Conservation (phyloP, 2,888 invertebrate genomes). For the Rugalucina vietnamica region DNA sequence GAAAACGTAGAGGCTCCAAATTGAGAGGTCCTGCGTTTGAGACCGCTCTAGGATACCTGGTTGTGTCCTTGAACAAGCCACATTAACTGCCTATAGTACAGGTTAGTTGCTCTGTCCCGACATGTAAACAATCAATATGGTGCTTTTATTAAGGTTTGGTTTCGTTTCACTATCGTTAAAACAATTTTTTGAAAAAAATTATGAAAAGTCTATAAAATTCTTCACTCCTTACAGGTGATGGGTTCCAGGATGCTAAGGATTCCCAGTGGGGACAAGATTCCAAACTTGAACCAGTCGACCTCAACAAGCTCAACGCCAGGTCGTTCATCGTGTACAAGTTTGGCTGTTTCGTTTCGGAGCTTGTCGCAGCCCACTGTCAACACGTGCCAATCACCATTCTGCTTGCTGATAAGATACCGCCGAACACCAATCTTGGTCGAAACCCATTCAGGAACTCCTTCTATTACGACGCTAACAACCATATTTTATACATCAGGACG, state of each 20-base stretch:
- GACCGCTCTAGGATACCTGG: too few species aligned
- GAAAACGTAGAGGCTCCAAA: too few species aligned
- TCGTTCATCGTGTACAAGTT: slow-evolving; percentile 82
- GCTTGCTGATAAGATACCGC: slow-evolving; percentile 81
- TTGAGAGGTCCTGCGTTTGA: too few species aligned
- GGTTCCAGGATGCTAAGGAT: slow-evolving; percentile 78
- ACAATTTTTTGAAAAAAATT: too few species aligned
- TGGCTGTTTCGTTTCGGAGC: slow-evolving; percentile 80
- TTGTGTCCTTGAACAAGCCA: too few species aligned
- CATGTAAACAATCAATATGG: too few species aligned
- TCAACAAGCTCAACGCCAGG: slow-evolving; percentile 79
- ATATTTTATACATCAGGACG: slow-evolving; percentile 78
- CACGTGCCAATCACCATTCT: slow-evolving; percentile 80
- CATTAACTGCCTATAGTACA: too few species aligned
- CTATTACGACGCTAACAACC: slow-evolving; percentile 81
- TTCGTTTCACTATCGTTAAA: too few species aligned
- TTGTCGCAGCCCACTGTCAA: slow-evolving; percentile 78
- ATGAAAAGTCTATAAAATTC: too few species aligned
- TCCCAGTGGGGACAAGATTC: slow-evolving; percentile 79
- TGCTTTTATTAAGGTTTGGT: too few species aligned
- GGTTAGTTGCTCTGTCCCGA: too few species aligned
- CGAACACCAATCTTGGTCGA: slow-evolving; percentile 74
- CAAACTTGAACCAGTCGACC: slow-evolving; percentile 79
- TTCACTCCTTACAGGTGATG: slow-evolving; percentile 67
- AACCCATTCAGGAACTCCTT: slow-evolving; percentile 82